Percentiles rank a stretch among this genome's conserved stretches.
Conservation (phyloP, 2,113 vertebrate genomes). For the Fulmarus glacialis region DNA sequence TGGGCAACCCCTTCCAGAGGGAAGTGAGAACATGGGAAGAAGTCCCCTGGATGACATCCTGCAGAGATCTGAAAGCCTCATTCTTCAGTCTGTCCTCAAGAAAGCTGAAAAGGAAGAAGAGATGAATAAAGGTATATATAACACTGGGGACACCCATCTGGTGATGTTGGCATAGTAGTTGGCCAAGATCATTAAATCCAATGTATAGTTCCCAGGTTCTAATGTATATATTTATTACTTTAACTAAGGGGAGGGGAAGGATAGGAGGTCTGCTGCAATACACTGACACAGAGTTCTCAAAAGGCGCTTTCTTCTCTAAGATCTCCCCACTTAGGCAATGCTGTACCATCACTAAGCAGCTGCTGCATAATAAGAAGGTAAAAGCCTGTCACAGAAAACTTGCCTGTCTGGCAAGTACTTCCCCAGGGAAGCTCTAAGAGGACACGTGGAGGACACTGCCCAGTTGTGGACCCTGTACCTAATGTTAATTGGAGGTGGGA, state of each 20-base stretch:
- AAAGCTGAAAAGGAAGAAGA: slow-evolving; percentile 76
- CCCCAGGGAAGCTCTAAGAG: neutral
- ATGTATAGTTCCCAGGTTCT: neutral
- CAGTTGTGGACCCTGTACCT: neutral
- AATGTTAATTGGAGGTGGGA: neutral
- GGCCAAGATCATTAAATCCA: neutral
- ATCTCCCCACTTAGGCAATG: neutral
- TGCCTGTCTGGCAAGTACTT: neutral
- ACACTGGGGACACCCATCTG: neutral
- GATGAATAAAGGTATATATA: slow-evolving; percentile 74
- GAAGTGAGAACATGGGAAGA: slow-evolving; percentile 57
- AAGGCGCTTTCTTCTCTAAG: neutral
- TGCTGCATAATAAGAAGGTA: neutral
- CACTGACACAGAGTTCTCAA: neutral
- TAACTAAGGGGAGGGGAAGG: neutral
- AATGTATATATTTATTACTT: neutral
- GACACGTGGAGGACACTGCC: neutral
- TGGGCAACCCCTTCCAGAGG: slow-evolving; percentile 69
- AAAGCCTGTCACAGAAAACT: neutral
- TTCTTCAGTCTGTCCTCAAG: slow-evolving; percentile 79
- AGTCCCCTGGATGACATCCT: slow-evolving; percentile 74
- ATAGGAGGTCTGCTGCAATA: neutral
- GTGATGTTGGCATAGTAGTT: neutral
- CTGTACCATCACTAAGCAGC: neutral
- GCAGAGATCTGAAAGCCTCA: slow-evolving; percentile 76